These are phyloP conservation scores for Isotomurus palustris DNA, from an alignment of 2,888 invertebrate species.

Conservation along the genomic window DNA sequence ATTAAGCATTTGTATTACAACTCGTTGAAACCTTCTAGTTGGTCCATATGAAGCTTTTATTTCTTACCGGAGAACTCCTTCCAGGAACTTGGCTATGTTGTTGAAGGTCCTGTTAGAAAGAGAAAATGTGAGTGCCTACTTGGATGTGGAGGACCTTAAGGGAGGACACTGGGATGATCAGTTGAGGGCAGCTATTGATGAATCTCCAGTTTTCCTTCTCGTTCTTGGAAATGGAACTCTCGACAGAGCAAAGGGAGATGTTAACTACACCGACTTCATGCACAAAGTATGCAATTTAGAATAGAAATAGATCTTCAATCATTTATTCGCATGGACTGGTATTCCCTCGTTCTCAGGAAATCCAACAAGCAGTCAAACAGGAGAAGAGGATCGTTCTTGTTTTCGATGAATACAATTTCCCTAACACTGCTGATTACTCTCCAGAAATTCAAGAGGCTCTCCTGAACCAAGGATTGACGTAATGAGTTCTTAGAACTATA, in stretches of 20 bases:
- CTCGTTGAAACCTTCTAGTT: too few species aligned
- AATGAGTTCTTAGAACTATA: too few species aligned
- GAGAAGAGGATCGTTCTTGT: slow-evolving; percentile 21
- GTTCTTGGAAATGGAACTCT: slow-evolving; percentile 26
- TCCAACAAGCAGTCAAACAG: slow-evolving; percentile 13
- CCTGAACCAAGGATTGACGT: slow-evolving; percentile 21
- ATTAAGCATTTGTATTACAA: too few species aligned
- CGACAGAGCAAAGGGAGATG: slow-evolving; percentile 24
- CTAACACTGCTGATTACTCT: slow-evolving; percentile 16
- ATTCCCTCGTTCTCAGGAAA: slow-evolving; percentile 26
- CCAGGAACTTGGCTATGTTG: slow-evolving; percentile 24
- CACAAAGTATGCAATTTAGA: slow-evolving; percentile 18
- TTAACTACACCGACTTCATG: slow-evolving; percentile 24
- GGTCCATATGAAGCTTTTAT: slow-evolving; percentile 15
- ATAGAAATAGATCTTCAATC: neutral
- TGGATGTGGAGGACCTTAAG: slow-evolving; percentile 30
- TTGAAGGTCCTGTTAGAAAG: slow-evolving; percentile 15
- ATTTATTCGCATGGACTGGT: neutral
- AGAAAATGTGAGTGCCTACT: slow-evolving; percentile 15
- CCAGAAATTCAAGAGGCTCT: slow-evolving; percentile 21
- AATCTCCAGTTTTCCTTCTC: slow-evolving; percentile 23
- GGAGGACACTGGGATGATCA: slow-evolving; percentile 26
- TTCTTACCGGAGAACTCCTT: slow-evolving; percentile 19
- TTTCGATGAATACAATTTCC: slow-evolving; percentile 30
- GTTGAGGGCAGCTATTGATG: slow-evolving; percentile 8